phyloP scores from a whole-genome alignment of 1,140 invertebrate genomes.

The Plectus sambesii region DNA sequence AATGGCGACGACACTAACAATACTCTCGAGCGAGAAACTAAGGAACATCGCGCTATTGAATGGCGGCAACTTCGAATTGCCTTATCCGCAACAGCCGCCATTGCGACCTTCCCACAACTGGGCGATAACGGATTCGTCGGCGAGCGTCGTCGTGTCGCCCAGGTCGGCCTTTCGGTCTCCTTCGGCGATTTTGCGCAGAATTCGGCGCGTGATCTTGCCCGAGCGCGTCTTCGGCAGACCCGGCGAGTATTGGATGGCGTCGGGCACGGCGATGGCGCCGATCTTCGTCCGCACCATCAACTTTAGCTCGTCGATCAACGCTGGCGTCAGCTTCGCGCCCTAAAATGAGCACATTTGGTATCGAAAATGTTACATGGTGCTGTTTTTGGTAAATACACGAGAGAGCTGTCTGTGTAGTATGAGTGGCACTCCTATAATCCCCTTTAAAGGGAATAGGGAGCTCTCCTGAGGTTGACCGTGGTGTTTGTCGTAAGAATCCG shows the following conservation, averaged over 20 bases:
- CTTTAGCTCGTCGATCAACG: conserved; percentile 30
- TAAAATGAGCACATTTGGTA: conserved; percentile 11
- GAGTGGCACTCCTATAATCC: too few relatives aligned
- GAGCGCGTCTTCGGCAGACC: conserved; percentile 88
- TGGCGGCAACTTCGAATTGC: too few relatives aligned
- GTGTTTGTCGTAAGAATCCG: too few relatives aligned
- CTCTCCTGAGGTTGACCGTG: too few relatives aligned
- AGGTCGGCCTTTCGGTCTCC: conserved; percentile 67
- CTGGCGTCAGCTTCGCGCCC: conserved; percentile 16
- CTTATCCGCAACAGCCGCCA: too few relatives aligned
- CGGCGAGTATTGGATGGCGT: conserved; percentile 73
- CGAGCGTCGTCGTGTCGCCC: conserved; percentile 80
- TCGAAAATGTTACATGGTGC: too few relatives aligned
- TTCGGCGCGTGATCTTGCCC: conserved; percentile 92
- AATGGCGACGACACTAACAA: too few relatives aligned
- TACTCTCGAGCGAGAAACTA: too few relatives aligned
- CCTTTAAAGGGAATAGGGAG: too few relatives aligned
- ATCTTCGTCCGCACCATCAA: conserved; percentile 71
- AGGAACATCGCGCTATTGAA: too few relatives aligned
- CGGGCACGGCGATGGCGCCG: conserved; percentile 82
- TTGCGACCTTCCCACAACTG: conserved; percentile 54
- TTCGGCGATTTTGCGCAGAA: conserved; percentile 76
- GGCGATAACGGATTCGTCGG: conserved; percentile 71
- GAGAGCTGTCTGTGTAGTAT: too few relatives aligned
- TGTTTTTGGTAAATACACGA: too few relatives aligned